Evolutionary conservation across 2,888 invertebrate genomes (phyloP), one percentile per base, ranked within the genome.

Genomic region (Neoitamus cyanurus): DNA sequence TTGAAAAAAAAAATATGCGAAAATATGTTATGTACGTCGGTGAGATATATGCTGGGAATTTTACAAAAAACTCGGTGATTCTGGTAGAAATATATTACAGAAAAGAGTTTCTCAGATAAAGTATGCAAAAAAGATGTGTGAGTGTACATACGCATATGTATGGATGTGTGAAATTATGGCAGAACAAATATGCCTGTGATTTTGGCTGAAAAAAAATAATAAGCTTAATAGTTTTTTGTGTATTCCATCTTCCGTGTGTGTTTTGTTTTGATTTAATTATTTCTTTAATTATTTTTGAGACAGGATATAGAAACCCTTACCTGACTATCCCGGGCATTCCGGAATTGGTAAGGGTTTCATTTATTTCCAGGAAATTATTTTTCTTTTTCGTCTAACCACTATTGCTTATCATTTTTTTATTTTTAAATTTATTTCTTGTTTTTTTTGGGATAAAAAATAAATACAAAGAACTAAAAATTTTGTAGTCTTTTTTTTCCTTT

Each of bases 371-470:
- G n/a, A n/a, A n/a, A n/a, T n/a, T n/a, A n/a, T n/a, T n/a, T n/a
- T n/a, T n/a, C n/a, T n/a, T n/a, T n/a, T n/a, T n/a, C n/a, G n/a
- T n/a, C n/a, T n/a, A n/a, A n/a, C n/a, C n/a, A n/a, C n/a, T n/a
- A n/a, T 34, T 34, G 34, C 7, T 34, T 34, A 3, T 34, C 3
- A 5, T 58, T 58, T 58, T 11, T 20, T 68, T 68, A 28, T 20
- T 20, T 9, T 34, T 58, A 5, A 15, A 20, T 37, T 77, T 77
- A 31, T 58, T 58, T 30, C 82, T 48, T 70, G 77, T 68, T 68
- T 36, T 34, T 84, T 72, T 83, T 73, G 34, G 37, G 31, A 20
- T 42, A 13, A 42, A n/a, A 80, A 70, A 82, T 25, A 25, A 34
- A 13, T n/a, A 48, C n/a, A 11, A 34, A 58, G 34, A 58, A 11